phyloP scores from a whole-genome alignment of 2,888 invertebrate genomes.

The Eretmocerus hayati region DNA sequence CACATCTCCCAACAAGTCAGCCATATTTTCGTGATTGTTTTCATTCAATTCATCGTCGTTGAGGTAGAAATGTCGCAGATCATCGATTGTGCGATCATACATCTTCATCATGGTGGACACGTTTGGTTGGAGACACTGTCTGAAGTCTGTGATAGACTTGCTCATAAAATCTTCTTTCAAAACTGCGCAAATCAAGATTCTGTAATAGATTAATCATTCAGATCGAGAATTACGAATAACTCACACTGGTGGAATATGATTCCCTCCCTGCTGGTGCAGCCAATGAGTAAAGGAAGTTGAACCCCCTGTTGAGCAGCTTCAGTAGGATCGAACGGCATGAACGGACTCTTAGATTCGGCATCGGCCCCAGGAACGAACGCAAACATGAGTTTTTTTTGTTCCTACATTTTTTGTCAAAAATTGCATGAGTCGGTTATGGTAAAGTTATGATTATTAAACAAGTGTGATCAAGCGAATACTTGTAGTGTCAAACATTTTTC shows the following conservation, averaged over 20 bases:
- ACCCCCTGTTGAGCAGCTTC: slow-evolving; percentile 15
- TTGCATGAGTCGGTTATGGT: background rate
- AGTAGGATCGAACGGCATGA: slow-evolving; percentile 24
- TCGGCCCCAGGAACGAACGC: slow-evolving; percentile 29
- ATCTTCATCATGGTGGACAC: background rate
- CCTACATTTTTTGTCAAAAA: background rate
- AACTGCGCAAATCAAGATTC: background rate
- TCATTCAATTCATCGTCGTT: slow-evolving; percentile 20
- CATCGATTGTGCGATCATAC: slow-evolving; percentile 20
- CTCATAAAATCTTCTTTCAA: background rate
- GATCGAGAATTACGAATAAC: too few species aligned
- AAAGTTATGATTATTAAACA: too few species aligned
- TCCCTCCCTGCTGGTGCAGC: slow-evolving; percentile 25
- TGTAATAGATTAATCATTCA: too few species aligned
- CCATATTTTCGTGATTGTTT: slow-evolving; percentile 43
- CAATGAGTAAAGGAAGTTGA: slow-evolving; percentile 25
- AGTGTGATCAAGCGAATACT: too few species aligned
- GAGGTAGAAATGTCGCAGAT: slow-evolving; percentile 31
- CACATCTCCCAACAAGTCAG: slow-evolving; percentile 47
- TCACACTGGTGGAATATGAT: slow-evolving; percentile 32
- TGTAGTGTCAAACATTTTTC: slow-evolving; percentile 8
- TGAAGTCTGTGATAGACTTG: too few species aligned
- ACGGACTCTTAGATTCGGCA: slow-evolving; percentile 28
- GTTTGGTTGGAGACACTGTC: too few species aligned
- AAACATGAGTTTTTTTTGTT: slow-evolving; percentile 2